Evolutionary conservation across 2,888 invertebrate species (phyloP), one percentile per base, ranked within the genome.

Genomic region (Zaprionus bogoriensis): DNA sequence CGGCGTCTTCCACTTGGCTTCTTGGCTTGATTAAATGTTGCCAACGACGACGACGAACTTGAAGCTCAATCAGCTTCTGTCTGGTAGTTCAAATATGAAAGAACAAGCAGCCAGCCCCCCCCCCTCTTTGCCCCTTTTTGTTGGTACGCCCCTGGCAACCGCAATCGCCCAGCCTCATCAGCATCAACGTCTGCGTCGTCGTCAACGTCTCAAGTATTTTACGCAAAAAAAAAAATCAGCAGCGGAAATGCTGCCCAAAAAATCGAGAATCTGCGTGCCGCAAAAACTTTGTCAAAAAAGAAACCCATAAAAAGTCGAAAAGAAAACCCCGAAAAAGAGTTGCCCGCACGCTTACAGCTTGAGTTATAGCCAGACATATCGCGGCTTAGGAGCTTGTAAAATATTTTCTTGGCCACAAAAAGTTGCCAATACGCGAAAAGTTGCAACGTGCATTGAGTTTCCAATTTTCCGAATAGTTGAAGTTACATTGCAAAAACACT

Each of bases 21-120:
- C 83, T 64, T 67, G 71, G 71, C 86, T 86, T 80, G 80, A 80
- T 80, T 80, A 80, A 80, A 86, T 80, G 83, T 80, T 86, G 80
- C 86, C 86, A 80, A 70, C 77, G 70, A 82, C 82, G 20, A 77
- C 79, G 70, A 54, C 23, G 42, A 42, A 73, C 76, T 75, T 61
- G 72, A 62, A 75, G 76, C 72, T 73, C 76, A 73, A 75, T 73
- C 73, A 71, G 76, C 36, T 53, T 48, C 59, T 55, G 66, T 66
- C 66, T 59, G 66, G 52, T 59, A 55, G 55, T 12, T 55, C 23
- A 48, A 50, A 55, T 52, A 52, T 44, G 42, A 52, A 52, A 52
- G 52, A 42, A 42, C 50, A 39, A 39, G 19, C 22, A 17, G 2
- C 41, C 22, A 6, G 6, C 14, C 7, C 4, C 3, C n/a, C 5